These are phyloP conservation scores for Numida meleagris DNA, from an alignment of 2,113 vertebrate species.

Conservation along the genomic window DNA sequence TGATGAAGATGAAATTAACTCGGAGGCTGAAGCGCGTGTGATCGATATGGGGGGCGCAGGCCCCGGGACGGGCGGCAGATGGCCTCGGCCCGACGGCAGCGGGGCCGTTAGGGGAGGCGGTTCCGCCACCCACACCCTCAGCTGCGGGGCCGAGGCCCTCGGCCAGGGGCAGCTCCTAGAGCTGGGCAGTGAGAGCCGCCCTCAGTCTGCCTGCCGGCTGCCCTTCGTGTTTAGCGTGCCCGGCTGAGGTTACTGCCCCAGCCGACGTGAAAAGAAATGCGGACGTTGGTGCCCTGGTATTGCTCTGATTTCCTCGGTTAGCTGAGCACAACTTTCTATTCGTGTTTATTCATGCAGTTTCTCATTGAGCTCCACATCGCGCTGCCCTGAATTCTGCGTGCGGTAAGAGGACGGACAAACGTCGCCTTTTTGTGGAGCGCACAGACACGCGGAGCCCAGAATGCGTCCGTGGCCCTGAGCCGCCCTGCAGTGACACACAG, in stretches of 20 bases:
- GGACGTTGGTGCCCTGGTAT: constrained; percentile 78
- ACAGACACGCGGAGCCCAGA: neutral
- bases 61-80: constrained; percentile 73
- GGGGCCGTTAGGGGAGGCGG: too few relatives aligned
- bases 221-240: constrained; percentile 62
- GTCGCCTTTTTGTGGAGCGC: neutral
- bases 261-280: constrained; percentile 54
- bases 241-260: constrained; percentile 53
- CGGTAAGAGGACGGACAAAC: constrained; percentile 58
- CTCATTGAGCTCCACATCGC: constrained; percentile 84
- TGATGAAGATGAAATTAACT: constrained; percentile 85
- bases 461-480: neutral
- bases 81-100: constrained; percentile 11
- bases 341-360: constrained; percentile 95
- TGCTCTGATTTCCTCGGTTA: constrained; percentile 92
- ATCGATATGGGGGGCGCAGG: constrained; percentile 73
- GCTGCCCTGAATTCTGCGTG: constrained; percentile 77
- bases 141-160: too few relatives aligned
- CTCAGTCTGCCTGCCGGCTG: constrained; percentile 24
- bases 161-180: neutral
- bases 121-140: too few relatives aligned
- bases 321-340: constrained; percentile 96
- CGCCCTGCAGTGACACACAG: neutral
- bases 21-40: neutral
- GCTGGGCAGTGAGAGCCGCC: constrained; percentile 5